These are phyloP conservation scores for Teleopsis dalmanni DNA, from an alignment of 1,140 invertebrate species.

Conservation along the genomic window DNA sequence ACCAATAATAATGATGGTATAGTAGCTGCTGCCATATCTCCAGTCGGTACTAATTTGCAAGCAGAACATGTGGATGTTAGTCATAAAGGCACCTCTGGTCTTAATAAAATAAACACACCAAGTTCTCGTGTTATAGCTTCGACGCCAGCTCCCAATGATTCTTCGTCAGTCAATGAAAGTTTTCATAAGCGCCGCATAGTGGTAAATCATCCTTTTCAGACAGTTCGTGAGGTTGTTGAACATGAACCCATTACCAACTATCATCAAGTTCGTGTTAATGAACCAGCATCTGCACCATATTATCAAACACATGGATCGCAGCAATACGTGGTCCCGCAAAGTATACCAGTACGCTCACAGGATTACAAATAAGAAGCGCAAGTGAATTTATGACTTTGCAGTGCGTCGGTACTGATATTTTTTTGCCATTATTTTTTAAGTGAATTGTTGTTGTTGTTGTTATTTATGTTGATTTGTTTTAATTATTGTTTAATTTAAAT, in stretches of 20 bases:
- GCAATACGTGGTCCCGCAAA: neutral
- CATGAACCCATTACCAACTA: slow-evolving; percentile 53
- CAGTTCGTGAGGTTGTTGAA: slow-evolving; percentile 52
- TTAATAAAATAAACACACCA: slow-evolving; percentile 37
- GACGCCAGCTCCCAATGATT: slow-evolving; percentile 49
- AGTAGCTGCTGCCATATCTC: neutral
- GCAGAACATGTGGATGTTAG: slow-evolving; percentile 19
- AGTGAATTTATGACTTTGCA: too few relatives aligned
- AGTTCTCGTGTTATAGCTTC: slow-evolving; percentile 50
- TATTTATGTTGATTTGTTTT: too few relatives aligned
- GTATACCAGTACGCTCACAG: too few relatives aligned
- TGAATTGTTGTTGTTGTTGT: too few relatives aligned
- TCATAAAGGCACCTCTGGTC: slow-evolving; percentile 17
- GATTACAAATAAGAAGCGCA: too few relatives aligned
- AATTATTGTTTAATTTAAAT: too few relatives aligned
- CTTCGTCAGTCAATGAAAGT: slow-evolving; percentile 48
- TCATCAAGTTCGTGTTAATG: slow-evolving; percentile 46
- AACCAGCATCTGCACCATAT: slow-evolving; percentile 34
- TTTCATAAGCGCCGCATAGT: slow-evolving; percentile 56
- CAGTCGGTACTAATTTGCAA: slow-evolving; percentile 2
- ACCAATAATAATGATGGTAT: slow-evolving; percentile 12
- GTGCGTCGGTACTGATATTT: too few relatives aligned
- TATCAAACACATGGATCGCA: neutral
- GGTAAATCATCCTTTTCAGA: slow-evolving; percentile 55
- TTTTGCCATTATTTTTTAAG: too few relatives aligned